Base-by-base conservation (phyloP, 1,140 invertebrate genomes). In the Glossosoma conforme region DNA sequence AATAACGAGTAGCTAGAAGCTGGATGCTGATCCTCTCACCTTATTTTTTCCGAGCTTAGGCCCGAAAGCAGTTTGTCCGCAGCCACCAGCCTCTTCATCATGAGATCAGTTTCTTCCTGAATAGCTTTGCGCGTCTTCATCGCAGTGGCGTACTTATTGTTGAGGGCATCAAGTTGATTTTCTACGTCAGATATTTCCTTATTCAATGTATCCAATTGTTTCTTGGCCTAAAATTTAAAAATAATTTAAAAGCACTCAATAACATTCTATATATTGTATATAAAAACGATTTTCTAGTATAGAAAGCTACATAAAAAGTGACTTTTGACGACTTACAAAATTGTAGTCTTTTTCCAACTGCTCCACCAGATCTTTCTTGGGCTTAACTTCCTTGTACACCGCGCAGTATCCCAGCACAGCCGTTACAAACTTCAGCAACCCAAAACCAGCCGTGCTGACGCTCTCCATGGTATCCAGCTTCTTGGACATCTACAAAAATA, bases 341-440 rank as follows among this genome's bases (percentile, higher is more conserved):
- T 64, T 62, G 44, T 56, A 68, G 22, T 89, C 85, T 17, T 69
- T 77, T 63, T 92, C 87, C 8, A 94, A 67, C 33, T 74, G 75
- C 47, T 83, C 79, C 0, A 93, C 86, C 68, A 83, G 84, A 20
- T 94, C 89, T 54, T 87, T 83, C 68, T 94, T 95, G 0, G 91
- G 91, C 68, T 91, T 92, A 0, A 86, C 87, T 67, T 93, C 88
- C 62, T 81, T 83, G 58, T 80, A 91, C 0, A 94, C 88, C 1
- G 81, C 79, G 58, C 88, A 93, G 65, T 93, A 95, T 25, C 82
- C 87, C 32, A 93, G 68, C 0, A 94, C 89, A 14, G 91, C 91
- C 19, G 83, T 77, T 0, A 94, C 84, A 66, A 93, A 94, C 69
- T 85, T 89, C 1, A 91, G 77, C 2, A 96, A 69, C 4, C 87